Conservation (phyloP, 23 tunicate species). For the Trididemnum nubilum region DNA sequence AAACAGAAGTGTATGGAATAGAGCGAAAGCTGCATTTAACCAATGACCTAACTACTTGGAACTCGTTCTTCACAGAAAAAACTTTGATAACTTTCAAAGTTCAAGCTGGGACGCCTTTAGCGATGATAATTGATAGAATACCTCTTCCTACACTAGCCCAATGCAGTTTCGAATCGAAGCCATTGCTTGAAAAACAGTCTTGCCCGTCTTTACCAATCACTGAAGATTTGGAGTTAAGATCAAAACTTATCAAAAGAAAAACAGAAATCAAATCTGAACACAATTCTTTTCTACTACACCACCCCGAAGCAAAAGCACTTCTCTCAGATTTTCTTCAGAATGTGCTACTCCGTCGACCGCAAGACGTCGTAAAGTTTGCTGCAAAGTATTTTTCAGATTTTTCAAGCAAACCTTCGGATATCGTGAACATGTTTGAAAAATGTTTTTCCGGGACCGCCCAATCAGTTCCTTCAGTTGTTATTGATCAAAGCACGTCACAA, state of each 20-base stretch:
- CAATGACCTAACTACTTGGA: background rate
- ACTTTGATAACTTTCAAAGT: background rate
- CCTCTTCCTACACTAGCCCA: background rate
- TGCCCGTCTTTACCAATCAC: background rate
- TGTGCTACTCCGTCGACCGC: slow-evolving; percentile 67
- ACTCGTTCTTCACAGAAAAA: background rate
- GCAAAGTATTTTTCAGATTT: slow-evolving; percentile 67
- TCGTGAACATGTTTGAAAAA: too few relatives aligned
- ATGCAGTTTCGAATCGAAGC: background rate
- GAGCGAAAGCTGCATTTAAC: background rate
- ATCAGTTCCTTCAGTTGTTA: too few relatives aligned
- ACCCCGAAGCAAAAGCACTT: slow-evolving; percentile 69
- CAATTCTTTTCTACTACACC: slow-evolving; percentile 56
- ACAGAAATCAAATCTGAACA: slow-evolving; percentile 66
- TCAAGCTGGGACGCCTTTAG: background rate
- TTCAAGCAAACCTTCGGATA: too few relatives aligned
- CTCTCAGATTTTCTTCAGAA: slow-evolving; percentile 78
- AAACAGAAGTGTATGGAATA: background rate
- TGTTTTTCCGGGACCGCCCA: too few relatives aligned
- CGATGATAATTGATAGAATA: background rate
- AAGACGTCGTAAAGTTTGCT: slow-evolving; percentile 70
- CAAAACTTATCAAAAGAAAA: slow-evolving; percentile 61
- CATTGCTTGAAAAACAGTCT: background rate
- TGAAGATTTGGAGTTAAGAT: slow-evolving; percentile 71
- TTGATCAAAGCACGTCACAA: too few relatives aligned